Conservation (phyloP, 2,888 invertebrate species). For the Hyposoter dolosus region DNA sequence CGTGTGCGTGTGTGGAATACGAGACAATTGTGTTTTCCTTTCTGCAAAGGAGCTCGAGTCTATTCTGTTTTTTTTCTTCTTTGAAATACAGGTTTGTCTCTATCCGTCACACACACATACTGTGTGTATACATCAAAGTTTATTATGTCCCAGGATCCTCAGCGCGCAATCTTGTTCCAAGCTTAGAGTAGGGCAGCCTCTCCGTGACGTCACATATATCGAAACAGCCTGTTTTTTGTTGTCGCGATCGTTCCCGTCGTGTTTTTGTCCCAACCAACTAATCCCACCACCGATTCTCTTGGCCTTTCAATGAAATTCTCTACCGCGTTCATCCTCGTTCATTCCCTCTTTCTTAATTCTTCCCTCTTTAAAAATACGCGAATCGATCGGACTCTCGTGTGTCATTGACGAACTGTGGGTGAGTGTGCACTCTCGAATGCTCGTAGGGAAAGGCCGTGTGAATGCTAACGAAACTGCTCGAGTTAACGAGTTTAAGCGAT, state of each 20-base stretch:
- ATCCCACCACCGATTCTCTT: neutral
- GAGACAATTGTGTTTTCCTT: constrained; percentile 28
- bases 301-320: neutral
- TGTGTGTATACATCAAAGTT: neutral
- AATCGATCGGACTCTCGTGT: constrained; percentile 37
- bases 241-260: constrained; percentile 17
- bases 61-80: constrained; percentile 9
- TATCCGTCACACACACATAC: constrained; percentile 3
- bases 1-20: constrained; percentile 11
- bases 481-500: constrained; percentile 22
- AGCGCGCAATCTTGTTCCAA: constrained; percentile 71
- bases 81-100: constrained; percentile 38
- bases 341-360: neutral
- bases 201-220: constrained; percentile 77
- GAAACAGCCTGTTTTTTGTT: constrained; percentile 74
- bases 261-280: neutral
- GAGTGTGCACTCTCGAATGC: neutral
- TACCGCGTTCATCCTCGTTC: neutral
- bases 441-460: constrained; percentile 38
- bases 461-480: constrained; percentile 23
- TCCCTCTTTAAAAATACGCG: neutral
- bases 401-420: constrained; percentile 18
- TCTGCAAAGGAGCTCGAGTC: constrained; percentile 23
- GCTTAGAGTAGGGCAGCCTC: constrained; percentile 48
- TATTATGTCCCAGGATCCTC: constrained; percentile 55